Evolutionary conservation across 1,140 invertebrate species (phyloP), one percentile per base, ranked within the genome.

Genomic region (Chironomus striatipennis): DNA sequence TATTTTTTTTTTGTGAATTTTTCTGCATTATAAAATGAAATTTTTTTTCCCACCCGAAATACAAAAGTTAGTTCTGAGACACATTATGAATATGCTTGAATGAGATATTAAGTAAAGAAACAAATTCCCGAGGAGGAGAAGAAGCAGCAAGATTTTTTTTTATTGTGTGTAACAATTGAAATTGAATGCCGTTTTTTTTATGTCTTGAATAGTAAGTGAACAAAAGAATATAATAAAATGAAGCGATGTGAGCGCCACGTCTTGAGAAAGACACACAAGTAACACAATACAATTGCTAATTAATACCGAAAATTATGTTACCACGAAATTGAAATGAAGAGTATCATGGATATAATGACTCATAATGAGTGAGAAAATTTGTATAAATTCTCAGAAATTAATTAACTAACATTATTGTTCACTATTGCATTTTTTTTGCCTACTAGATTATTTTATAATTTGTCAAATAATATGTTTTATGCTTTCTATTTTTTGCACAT

Each of bases 131-230:
- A 47, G 47, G 12, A 57, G n/a, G n/a, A 57, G 12, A 57, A 57
- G 47, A 57, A 57, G 47, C n/a, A n/a, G 12, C 9, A 57, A 34
- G 24, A 57, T 10, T 57, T 57, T 57, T 12, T 57, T 57, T 57
- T 57, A 57, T 57, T 57, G 47, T 57, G 47, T 57, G 47, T 57
- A 57, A 57, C 47, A 57, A 57, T 57, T 57, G 47, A 57, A 57
- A 57, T 57, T 57, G 47, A 57, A 57, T 57, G 47, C 47, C 47
- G 47, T 57, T 57, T 57, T 57, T 12, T 57, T 7, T 57, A 7
- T 57, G 12, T 57, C n/a, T n/a, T n/a, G 12, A 57, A 57, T 12
- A 34, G 24, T 34, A 34, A 34, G 5, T 34, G 24, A 34, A 34
- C 24, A 34, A 34, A 34, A 34, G 24, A 34, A 34, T 34, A 34